Conservation (phyloP, 2,113 vertebrate species). For the Nibea coibor region DNA sequence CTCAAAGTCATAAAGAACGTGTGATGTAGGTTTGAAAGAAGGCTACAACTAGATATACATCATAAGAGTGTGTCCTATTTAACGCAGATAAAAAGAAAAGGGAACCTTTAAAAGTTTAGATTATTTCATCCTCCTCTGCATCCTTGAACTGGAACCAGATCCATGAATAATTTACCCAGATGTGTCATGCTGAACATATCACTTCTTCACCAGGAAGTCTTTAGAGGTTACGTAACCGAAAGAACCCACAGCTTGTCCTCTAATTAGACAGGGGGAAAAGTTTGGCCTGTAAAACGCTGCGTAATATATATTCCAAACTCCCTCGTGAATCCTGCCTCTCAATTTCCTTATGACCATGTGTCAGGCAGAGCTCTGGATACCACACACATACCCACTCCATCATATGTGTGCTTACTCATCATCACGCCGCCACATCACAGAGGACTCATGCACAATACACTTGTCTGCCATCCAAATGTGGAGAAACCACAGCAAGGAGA, state of each 20-base stretch:
- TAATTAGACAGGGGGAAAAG: slow-evolving; percentile 66
- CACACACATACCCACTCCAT: slow-evolving; percentile 66
- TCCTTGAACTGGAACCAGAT: slow-evolving; percentile 34
- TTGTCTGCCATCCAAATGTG: slow-evolving; percentile 76
- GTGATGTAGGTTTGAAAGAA: not conserved
- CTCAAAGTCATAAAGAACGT: not conserved
- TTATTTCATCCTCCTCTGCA: slow-evolving; percentile 17
- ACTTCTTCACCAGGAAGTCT: slow-evolving; percentile 63
- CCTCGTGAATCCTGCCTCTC: slow-evolving; percentile 49
- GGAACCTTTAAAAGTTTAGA: slow-evolving; percentile 36
- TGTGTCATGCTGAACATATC: slow-evolving; percentile 48
- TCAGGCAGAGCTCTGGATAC: slow-evolving; percentile 68
- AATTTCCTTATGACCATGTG: slow-evolving; percentile 65
- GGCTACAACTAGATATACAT: not conserved
- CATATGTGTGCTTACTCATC: slow-evolving; percentile 76
- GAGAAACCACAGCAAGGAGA: slow-evolving; percentile 72
- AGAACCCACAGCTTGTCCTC: slow-evolving; percentile 65
- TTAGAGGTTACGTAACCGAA: slow-evolving; percentile 64
- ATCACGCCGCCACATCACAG: slow-evolving; percentile 75
- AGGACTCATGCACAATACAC: slow-evolving; percentile 64
- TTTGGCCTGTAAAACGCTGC: slow-evolving; percentile 61
- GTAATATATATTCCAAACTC: slow-evolving; percentile 66
- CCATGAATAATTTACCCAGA: slow-evolving; percentile 48
- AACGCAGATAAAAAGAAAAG: slow-evolving; percentile 19
- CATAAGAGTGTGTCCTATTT: not conserved